Evolutionary conservation across 2,888 invertebrate genomes (phyloP), one percentile per base, ranked within the genome.

Genomic region (Selenia dentaria): DNA sequence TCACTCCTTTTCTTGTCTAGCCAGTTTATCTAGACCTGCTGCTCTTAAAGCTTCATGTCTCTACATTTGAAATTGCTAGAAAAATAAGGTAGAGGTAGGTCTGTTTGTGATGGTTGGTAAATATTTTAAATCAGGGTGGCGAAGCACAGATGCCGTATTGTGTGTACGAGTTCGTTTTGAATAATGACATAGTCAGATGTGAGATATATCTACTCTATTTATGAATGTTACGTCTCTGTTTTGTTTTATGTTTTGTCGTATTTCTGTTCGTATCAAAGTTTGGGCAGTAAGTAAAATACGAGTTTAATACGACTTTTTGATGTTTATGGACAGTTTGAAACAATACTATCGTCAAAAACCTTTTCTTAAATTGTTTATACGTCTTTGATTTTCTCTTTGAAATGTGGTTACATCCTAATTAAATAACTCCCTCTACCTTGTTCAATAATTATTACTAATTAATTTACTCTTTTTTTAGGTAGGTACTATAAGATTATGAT

Each of bases 11-110:
- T 45, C 34, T 49, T 40, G 18, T 10, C 10, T 6, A 16, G 18
- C 53, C 51, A 54, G 49, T 51, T 39, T 54, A 50, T 11, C 16
- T 27, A 33, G 53, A 57, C 22, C 53, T 27, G 1, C 26, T 9
- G 2, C 9, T 12, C n/a, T 18, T 39, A 22, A 12, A 27, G 3
- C 2, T 8, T 2, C 11, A 12, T n/a, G 11, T 36, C 11, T 31
- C 2, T 14, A 12, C 25, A n/a, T 13, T n/a, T 31, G 6, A 24
- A 6, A 12, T 37, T 3, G 0, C 1, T 16, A 2, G 26, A 9
- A 27, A 8, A n/a, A 9, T 20, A 35, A 11, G n/a, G 18, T 10
- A 9, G 8, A 5, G 28, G 39, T 0, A 31, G 35, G 9, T 34
- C 39, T 16, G 4, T 6, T 20, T 31, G 35, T 14, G 13, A 6